phyloP scores from a whole-genome alignment of 1,140 invertebrate species.

The Trachelipus rathkii region DNA sequence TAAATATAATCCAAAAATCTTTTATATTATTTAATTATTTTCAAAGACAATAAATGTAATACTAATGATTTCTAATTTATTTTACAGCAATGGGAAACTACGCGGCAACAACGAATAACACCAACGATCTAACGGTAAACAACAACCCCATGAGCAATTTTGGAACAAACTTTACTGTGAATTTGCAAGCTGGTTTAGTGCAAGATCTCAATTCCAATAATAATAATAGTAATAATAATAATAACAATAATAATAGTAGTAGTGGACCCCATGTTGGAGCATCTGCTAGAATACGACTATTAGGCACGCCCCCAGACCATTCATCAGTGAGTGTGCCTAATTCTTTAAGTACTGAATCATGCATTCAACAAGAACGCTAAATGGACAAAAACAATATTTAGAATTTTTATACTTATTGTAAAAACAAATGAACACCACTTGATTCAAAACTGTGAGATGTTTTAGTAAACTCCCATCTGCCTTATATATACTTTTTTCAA shows the following conservation, averaged over 20 bases:
- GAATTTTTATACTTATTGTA: no score
- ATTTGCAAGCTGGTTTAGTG: neutral
- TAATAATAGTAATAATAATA: neutral
- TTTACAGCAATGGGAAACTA: neutral
- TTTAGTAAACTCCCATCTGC: no score
- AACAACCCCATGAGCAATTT: neutral
- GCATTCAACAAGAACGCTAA: constrained; percentile 7
- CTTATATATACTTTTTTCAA: no score
- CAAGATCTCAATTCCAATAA: neutral
- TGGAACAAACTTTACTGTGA: neutral
- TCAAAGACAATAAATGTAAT: no score
- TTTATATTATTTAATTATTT: no score
- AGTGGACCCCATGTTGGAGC: neutral
- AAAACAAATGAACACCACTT: no score
- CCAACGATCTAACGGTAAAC: neutral
- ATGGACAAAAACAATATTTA: no score
- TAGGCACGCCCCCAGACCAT: neutral
- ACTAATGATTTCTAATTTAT: no score
- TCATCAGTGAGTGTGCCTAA: neutral
- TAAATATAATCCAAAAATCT: no score
- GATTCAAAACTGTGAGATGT: no score
- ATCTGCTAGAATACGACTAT: neutral
- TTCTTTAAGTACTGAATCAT: neutral
- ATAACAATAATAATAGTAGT: neutral
- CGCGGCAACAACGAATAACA: neutral